phyloP scores from a whole-genome alignment of 2,888 invertebrate genomes.

The Leptopilina drosophilae region DNA sequence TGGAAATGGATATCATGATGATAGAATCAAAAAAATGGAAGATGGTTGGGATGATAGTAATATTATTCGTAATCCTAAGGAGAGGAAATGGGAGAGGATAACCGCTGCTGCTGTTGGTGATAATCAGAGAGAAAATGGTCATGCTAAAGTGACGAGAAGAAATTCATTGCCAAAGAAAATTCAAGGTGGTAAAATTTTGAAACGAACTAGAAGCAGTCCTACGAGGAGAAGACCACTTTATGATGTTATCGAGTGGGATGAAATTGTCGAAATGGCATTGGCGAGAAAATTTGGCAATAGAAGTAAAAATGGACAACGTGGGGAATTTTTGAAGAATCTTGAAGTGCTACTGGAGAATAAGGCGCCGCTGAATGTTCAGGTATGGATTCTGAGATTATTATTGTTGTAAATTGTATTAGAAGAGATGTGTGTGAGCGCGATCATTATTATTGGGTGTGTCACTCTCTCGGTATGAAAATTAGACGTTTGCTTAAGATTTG shows the following conservation, averaged over 20 bases:
- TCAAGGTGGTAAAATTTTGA: slow-evolving; percentile 74
- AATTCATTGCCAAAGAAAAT: slow-evolving; percentile 75
- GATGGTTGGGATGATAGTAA: slow-evolving; percentile 72
- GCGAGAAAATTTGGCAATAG: slow-evolving; percentile 77
- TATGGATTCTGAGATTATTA: slow-evolving; percentile 48
- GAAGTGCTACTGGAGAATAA: slow-evolving; percentile 67
- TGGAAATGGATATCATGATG: slow-evolving; percentile 59
- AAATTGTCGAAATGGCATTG: slow-evolving; percentile 80
- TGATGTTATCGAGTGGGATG: slow-evolving; percentile 76
- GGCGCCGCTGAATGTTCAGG: slow-evolving; percentile 66
- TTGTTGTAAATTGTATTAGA: background rate
- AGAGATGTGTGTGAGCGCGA: slow-evolving; percentile 48
- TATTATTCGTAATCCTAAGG: slow-evolving; percentile 66
- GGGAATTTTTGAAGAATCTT: slow-evolving; percentile 66
- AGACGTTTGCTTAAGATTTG: slow-evolving; percentile 55
- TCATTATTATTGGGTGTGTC: slow-evolving; percentile 53
- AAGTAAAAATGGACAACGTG: slow-evolving; percentile 48
- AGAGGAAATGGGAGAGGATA: slow-evolving; percentile 71
- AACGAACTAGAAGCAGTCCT: slow-evolving; percentile 69
- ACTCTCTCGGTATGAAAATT: slow-evolving; percentile 59
- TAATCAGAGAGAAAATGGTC: slow-evolving; percentile 55
- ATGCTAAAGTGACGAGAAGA: slow-evolving; percentile 45
- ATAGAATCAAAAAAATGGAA: slow-evolving; percentile 68
- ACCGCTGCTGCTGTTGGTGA: slow-evolving; percentile 61
- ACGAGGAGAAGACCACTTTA: slow-evolving; percentile 47